These are phyloP conservation scores for Diuraphis noxia DNA, from an alignment of 1,140 invertebrate genomes.

Conservation along the genomic window DNA sequence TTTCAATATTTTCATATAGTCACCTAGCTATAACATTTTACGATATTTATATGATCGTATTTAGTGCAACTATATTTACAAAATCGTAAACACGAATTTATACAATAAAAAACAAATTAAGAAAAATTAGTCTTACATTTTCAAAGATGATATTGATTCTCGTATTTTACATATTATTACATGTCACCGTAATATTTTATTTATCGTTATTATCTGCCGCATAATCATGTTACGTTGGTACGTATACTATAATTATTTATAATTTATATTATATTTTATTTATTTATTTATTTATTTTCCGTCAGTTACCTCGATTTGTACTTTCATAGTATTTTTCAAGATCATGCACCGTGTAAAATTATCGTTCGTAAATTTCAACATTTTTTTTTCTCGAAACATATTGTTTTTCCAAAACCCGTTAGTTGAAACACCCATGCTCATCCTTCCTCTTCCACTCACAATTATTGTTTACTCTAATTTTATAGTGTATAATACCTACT, in stretches of 20 bases:
- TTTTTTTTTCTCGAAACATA: too few species aligned
- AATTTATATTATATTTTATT: too few species aligned
- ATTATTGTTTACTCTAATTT: not conserved
- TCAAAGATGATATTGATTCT: too few species aligned
- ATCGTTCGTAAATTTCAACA: too few species aligned
- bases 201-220: too few species aligned
- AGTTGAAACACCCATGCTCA: not conserved
- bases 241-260: not conserved
- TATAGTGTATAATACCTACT: not conserved
- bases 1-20: not conserved
- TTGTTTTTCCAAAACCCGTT: not conserved
- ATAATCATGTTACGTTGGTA: not conserved
- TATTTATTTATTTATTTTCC: not conserved
- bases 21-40: not conserved
- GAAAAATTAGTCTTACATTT: not conserved
- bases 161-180: not conserved
- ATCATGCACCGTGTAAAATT: not conserved
- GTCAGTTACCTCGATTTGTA: not conserved
- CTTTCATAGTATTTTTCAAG: not conserved
- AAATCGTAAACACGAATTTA: too few species aligned
- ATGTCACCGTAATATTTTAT: too few species aligned
- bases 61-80: not conserved
- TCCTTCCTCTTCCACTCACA: not conserved
- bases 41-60: not conserved
- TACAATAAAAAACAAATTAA: not conserved